Evolutionary conservation across 1,140 invertebrate species (phyloP).

Genomic region (Neoseiulus cucumeris): DNA sequence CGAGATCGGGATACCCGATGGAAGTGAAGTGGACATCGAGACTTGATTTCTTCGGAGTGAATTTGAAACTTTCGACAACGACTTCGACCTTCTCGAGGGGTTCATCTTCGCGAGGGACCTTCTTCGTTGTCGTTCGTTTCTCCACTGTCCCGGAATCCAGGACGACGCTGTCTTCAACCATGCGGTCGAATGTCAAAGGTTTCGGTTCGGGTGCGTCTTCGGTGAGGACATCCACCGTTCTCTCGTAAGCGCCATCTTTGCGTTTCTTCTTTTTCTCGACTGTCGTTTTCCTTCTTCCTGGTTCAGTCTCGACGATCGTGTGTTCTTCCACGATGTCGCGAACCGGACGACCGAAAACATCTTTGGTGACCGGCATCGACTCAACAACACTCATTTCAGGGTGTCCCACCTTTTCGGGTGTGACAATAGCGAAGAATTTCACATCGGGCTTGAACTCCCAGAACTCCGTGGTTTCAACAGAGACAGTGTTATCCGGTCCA

Average conservation of each 20-base stretch:
- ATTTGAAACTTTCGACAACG: not conserved
- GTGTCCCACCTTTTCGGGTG: not conserved
- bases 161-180: not conserved
- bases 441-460: not conserved
- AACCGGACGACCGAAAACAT: not conserved
- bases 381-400: not conserved
- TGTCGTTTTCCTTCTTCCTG: not conserved
- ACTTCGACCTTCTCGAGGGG: not conserved
- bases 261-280: not conserved
- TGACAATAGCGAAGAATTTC: not conserved
- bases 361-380: not conserved
- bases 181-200: not conserved
- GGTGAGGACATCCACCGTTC: not conserved
- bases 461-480: not conserved
- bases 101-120: not conserved
- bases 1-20: not conserved
- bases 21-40: not conserved
- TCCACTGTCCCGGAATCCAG: not conserved
- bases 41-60: not conserved
- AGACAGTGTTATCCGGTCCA: not conserved
- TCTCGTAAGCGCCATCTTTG: not conserved
- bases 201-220: not conserved
- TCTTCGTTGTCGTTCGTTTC: not conserved
- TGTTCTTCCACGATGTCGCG: not conserved
- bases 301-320: not conserved